phyloP scores from a whole-genome alignment of 2,113 vertebrate species.

The Ellobius talpinus region DNA sequence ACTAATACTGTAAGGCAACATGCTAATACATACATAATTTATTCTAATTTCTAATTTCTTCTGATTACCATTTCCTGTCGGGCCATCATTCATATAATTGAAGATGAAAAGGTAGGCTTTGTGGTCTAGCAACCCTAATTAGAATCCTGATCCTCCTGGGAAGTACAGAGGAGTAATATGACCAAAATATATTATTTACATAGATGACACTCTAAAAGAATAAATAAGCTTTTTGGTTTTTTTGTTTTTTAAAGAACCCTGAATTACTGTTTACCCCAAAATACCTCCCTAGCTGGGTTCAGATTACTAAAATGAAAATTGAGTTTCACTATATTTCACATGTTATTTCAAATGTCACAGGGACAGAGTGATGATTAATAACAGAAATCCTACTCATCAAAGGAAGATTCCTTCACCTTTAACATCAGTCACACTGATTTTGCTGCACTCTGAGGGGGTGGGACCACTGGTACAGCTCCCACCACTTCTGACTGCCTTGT shows the following conservation, averaged over 20 bases:
- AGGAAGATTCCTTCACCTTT: not conserved
- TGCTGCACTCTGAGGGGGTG: too few species aligned
- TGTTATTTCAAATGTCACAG: not conserved
- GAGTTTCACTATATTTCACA: too few species aligned
- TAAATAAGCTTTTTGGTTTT: not conserved
- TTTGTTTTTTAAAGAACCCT: not conserved
- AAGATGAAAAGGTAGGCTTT: conserved; percentile 20
- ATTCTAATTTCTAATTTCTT: conserved; percentile 24
- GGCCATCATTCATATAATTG: not conserved
- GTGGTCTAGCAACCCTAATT: not conserved
- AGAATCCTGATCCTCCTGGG: not conserved
- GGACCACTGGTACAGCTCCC: not conserved
- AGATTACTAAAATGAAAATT: not conserved
- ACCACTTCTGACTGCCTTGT: not conserved
- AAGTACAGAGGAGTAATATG: not conserved
- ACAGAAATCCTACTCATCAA: not conserved
- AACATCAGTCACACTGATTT: not conserved
- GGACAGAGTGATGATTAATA: not conserved
- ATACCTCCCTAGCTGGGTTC: not conserved
- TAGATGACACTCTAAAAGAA: not conserved
- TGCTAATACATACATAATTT: not conserved
- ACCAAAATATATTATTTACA: not conserved
- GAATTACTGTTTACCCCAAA: not conserved
- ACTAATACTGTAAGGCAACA: not conserved
- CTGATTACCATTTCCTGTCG: not conserved